Percentiles rank a stretch among this genome's conserved stretches.
Evolutionary conservation across 2,797 vertebrate species (phyloP).

Genomic region (Myioborus melanocephalus): DNA sequence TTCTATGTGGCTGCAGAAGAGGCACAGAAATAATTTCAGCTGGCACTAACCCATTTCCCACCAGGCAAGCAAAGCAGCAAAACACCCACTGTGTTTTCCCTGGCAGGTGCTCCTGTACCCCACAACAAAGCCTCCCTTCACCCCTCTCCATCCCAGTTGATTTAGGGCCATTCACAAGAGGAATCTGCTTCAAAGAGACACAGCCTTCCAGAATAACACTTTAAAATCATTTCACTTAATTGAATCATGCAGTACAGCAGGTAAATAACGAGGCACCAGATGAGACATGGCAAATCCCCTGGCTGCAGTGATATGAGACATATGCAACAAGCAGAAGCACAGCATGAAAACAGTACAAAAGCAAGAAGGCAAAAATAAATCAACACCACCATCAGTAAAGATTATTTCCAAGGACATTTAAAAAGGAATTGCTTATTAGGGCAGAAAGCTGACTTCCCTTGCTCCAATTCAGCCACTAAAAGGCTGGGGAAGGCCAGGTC

Average conservation of each 20-base stretch:
- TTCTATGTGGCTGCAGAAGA: slow-evolving; percentile 46
- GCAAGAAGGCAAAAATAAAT: not conserved
- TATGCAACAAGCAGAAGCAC: not conserved
- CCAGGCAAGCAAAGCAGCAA: not conserved
- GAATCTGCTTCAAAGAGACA: not conserved
- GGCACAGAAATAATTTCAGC: not conserved
- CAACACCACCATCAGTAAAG: not conserved
- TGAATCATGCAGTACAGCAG: not conserved
- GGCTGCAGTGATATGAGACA: not conserved
- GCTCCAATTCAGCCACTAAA: not conserved
- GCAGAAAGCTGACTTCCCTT: not conserved
- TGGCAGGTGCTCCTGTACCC: not conserved
- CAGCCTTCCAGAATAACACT: not conserved
- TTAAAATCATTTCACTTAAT: not conserved
- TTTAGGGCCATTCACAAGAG: not conserved
- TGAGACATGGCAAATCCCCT: not conserved
- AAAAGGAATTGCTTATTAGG: not conserved
- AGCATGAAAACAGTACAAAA: not conserved
- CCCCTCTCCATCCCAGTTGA: not conserved
- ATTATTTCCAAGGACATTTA: not conserved
- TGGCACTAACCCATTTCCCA: not conserved
- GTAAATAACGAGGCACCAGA: not conserved
- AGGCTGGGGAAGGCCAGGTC: not conserved
- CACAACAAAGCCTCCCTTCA: not conserved
- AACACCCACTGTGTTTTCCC: not conserved